phyloP scores from a whole-genome alignment of 2,797 vertebrate species.

The Cyprinodon diabolis region DNA sequence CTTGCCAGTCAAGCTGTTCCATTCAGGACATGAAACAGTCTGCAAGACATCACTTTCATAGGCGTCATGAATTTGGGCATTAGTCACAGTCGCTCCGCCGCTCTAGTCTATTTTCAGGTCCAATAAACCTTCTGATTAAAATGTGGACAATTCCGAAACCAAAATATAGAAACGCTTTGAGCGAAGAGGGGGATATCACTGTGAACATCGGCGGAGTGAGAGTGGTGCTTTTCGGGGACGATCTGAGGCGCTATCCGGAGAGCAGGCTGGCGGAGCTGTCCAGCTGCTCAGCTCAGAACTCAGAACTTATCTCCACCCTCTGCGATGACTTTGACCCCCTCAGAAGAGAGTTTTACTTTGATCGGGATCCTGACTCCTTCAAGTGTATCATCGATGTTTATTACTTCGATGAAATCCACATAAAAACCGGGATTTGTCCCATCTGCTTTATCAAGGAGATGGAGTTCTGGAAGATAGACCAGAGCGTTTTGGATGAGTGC shows the following conservation, averaged over 20 bases:
- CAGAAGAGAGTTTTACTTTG: conserved; percentile 95
- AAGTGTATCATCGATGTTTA: conserved; percentile 95
- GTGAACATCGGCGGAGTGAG: conserved; percentile 95
- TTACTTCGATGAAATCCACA: conserved; percentile 95
- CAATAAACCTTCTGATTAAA: conserved; percentile 23
- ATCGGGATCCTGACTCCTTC: conserved; percentile 95
- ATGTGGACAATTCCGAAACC: conserved; percentile 85
- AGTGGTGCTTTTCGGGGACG: conserved; percentile 87
- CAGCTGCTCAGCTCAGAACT: conserved; percentile 83
- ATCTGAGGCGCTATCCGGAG: conserved; percentile 90
- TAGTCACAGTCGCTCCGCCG: not conserved
- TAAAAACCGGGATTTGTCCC: conserved; percentile 95
- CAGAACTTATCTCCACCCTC: conserved; percentile 87
- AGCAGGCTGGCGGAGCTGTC: conserved; percentile 92
- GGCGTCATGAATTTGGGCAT: conserved; percentile 31
- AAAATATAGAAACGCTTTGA: conserved; percentile 78
- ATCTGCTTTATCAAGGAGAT: conserved; percentile 97
- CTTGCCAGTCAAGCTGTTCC: conserved; percentile 47
- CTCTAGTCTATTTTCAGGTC: not conserved
- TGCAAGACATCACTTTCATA: conserved; percentile 35
- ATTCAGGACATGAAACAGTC: conserved; percentile 27
- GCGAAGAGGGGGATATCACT: conserved; percentile 84
- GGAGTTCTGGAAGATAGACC: conserved; percentile 98
- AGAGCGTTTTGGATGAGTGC: conserved; percentile 90
- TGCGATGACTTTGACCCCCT: conserved; percentile 95